Evolutionary conservation across 2,888 invertebrate genomes (phyloP).

Genomic region (Parochlus steinenii): DNA sequence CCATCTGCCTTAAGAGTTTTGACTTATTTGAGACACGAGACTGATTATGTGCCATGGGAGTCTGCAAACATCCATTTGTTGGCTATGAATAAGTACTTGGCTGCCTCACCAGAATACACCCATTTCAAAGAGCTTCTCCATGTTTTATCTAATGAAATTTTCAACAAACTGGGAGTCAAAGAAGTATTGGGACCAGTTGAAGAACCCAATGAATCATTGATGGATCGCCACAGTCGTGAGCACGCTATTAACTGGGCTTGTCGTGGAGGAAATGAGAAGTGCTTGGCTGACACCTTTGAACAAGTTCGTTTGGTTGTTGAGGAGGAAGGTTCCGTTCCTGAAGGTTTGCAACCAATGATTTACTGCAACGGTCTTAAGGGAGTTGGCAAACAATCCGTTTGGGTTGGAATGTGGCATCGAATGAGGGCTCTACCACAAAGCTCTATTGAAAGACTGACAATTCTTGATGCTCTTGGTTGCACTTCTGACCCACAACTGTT

Average conservation of each 20-base stretch:
- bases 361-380: slow-evolving; percentile 10
- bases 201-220: not conserved
- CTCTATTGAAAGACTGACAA: slow-evolving; percentile 5
- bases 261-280: slow-evolving; percentile 1
- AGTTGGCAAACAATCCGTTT: not conserved
- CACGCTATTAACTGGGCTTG: slow-evolving; percentile 8
- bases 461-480: slow-evolving; percentile 8
- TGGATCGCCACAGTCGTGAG: slow-evolving; percentile 1
- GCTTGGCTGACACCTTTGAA: not conserved
- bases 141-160: not conserved
- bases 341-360: slow-evolving; percentile 1
- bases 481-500: slow-evolving; percentile 1
- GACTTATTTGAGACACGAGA: slow-evolving; percentile 37
- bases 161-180: not conserved
- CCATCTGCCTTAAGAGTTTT: slow-evolving; percentile 30
- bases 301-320: not conserved
- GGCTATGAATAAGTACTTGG: slow-evolving; percentile 3
- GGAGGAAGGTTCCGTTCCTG: not conserved
- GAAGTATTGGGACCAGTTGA: not conserved
- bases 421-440: not conserved
- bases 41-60: slow-evolving; percentile 38
- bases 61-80: slow-evolving; percentile 1
- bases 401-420: not conserved
- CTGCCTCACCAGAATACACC: not conserved
- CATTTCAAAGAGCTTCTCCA: slow-evolving; percentile 3